Percentiles rank a stretch among this genome's conserved stretches.
Conservation (phyloP, 2,888 invertebrate genomes). For the Tetragnatha montana region DNA sequence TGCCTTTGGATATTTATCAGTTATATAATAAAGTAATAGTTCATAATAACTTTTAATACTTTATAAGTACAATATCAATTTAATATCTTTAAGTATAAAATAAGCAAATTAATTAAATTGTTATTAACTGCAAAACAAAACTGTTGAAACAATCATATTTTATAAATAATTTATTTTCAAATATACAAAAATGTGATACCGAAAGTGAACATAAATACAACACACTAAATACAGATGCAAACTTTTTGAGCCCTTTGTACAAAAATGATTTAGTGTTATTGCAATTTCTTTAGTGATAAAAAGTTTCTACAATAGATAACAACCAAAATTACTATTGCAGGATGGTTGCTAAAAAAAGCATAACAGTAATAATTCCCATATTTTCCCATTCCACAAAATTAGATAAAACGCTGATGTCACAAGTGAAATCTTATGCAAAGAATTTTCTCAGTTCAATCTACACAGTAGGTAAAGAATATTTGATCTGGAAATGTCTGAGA, state of each 20-base stretch:
- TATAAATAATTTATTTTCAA: slow-evolving; percentile 31
- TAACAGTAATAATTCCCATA: background rate
- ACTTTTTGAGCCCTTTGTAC: background rate
- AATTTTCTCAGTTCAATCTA: background rate
- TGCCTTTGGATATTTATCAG: no score
- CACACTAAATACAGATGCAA: slow-evolving; percentile 10
- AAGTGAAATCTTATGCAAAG: slow-evolving; percentile 1
- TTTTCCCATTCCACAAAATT: background rate
- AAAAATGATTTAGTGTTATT: background rate
- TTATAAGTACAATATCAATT: no score
- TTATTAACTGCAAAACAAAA: no score
- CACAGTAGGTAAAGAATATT: background rate
- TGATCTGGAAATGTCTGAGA: background rate
- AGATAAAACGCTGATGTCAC: background rate
- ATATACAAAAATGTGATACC: slow-evolving; percentile 15
- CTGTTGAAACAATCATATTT: background rate
- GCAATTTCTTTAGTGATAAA: background rate
- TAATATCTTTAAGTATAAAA: no score
- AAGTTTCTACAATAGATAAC: background rate
- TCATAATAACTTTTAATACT: no score
- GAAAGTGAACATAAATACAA: background rate
- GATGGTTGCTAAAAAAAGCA: background rate
- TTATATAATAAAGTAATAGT: no score
- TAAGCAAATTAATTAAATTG: no score
- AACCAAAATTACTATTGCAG: background rate